Conservation (phyloP, 2,113 vertebrate genomes). For the Tor tambroides region DNA sequence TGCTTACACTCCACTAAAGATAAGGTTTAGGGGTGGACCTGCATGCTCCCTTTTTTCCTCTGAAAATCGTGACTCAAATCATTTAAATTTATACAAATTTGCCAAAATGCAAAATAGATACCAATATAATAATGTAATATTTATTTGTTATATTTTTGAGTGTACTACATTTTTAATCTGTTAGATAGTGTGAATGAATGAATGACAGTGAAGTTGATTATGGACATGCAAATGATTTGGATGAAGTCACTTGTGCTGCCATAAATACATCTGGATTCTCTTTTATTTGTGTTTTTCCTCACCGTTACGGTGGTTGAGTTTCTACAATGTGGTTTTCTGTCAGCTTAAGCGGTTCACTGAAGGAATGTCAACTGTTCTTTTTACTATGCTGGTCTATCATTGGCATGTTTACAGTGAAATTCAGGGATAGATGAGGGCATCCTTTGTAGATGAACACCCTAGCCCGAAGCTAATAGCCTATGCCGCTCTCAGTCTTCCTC, state of each 20-base stretch:
- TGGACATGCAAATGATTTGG: neutral
- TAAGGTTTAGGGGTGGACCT: neutral
- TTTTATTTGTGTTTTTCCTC: conserved; percentile 49
- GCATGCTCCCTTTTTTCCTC: neutral
- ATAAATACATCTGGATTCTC: conserved; percentile 24
- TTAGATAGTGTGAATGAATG: neutral
- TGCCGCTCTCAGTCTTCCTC: neutral
- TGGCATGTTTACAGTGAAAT: conserved; percentile 46
- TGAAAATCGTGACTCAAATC: neutral
- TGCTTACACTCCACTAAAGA: neutral
- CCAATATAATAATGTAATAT: too few relatives aligned
- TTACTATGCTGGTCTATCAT: conserved; percentile 47
- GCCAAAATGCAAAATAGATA: too few relatives aligned
- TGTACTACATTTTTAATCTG: neutral
- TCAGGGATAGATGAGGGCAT: conserved; percentile 42
- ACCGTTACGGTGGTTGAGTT: conserved; percentile 44
- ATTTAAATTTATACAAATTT: neutral
- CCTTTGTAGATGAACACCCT: conserved; percentile 47
- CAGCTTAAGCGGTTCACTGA: conserved; percentile 48
- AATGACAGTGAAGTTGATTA: neutral
- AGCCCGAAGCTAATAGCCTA: neutral
- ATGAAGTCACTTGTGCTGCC: conserved; percentile 1
- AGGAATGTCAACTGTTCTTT: conserved; percentile 37
- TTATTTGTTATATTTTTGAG: neutral
- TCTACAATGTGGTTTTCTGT: conserved; percentile 57